Evolutionary conservation across 2,888 invertebrate genomes (phyloP).

Genomic region (Lasioglossum vierecki): DNA sequence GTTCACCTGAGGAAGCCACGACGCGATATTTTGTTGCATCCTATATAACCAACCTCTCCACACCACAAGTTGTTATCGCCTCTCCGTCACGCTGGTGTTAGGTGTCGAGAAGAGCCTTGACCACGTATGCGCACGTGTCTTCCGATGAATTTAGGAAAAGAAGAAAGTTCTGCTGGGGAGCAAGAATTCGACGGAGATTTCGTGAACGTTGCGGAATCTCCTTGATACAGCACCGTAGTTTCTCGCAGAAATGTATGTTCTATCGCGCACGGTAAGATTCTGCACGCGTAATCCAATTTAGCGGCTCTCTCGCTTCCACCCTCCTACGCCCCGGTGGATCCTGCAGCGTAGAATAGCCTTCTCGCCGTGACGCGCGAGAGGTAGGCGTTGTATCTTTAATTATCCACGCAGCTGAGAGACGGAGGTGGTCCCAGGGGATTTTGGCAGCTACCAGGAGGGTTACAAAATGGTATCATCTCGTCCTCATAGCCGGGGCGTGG

Average conservation of each 20-base stretch:
- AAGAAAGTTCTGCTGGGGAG: slow-evolving; percentile 7
- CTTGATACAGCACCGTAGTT: slow-evolving; percentile 1
- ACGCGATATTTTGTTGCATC: not conserved
- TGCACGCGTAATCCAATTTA: slow-evolving; percentile 80
- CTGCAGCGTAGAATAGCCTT: slow-evolving; percentile 45
- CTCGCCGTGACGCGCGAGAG: slow-evolving; percentile 55
- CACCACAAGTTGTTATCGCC: not conserved
- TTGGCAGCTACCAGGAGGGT: slow-evolving; percentile 66
- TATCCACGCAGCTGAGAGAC: slow-evolving; percentile 72
- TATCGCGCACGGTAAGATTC: slow-evolving; percentile 67
- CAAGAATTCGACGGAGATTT: slow-evolving; percentile 38
- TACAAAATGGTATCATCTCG: slow-evolving; percentile 77
- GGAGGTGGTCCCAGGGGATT: slow-evolving; percentile 61
- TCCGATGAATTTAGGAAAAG: slow-evolving; percentile 63
- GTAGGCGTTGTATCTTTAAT: slow-evolving; percentile 81
- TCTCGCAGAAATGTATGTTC: slow-evolving; percentile 30
- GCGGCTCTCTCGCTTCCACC: slow-evolving; percentile 48
- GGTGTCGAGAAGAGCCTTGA: not conserved
- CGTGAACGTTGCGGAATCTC: not conserved
- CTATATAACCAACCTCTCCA: not conserved
- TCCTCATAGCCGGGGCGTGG: slow-evolving; percentile 80
- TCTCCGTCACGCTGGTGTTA: not conserved
- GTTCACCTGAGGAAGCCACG: not conserved
- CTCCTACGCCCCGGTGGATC: slow-evolving; percentile 26
- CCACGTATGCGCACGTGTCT: slow-evolving; percentile 34